These are phyloP conservation scores for Podarcis cretensis DNA, from an alignment of 2,113 vertebrate species.

Conservation along the genomic window DNA sequence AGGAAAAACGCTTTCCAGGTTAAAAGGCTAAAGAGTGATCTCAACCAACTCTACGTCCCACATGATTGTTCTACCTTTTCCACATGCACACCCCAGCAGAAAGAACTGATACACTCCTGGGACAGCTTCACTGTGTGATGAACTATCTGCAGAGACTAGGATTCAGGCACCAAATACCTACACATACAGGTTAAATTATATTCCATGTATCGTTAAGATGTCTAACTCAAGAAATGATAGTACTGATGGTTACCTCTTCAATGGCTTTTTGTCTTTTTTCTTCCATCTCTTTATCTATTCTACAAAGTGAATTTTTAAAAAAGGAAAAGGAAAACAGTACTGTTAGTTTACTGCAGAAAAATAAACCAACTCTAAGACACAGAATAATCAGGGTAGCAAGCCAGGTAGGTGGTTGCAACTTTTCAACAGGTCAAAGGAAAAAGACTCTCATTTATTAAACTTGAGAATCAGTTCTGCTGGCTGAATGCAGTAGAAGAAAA, in stretches of 20 bases:
- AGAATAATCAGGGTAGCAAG: not conserved
- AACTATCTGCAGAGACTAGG: not conserved
- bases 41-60: no score
- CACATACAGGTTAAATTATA: not conserved
- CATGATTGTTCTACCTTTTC: no score
- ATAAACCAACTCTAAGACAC: not conserved
- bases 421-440: not conserved
- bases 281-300: slow-evolving; percentile 91
- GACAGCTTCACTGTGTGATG: not conserved
- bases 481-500: slow-evolving; percentile 21
- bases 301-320: slow-evolving; percentile 76
- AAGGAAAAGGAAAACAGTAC: slow-evolving; percentile 58
- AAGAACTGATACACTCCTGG: not conserved
- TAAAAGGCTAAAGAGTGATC: no score
- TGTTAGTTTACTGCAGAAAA: slow-evolving; percentile 1
- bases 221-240: slow-evolving; percentile 3
- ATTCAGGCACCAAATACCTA: not conserved
- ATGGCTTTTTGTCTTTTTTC: slow-evolving; percentile 95
- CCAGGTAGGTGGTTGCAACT: no score
- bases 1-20: no score
- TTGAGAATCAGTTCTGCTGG: not conserved
- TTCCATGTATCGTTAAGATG: not conserved
- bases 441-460: not conserved
- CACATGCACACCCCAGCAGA: not conserved
- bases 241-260: slow-evolving; percentile 85